Evolutionary conservation across 2,113 vertebrate genomes (phyloP).

Genomic region (Rhagologus leucostigma): DNA sequence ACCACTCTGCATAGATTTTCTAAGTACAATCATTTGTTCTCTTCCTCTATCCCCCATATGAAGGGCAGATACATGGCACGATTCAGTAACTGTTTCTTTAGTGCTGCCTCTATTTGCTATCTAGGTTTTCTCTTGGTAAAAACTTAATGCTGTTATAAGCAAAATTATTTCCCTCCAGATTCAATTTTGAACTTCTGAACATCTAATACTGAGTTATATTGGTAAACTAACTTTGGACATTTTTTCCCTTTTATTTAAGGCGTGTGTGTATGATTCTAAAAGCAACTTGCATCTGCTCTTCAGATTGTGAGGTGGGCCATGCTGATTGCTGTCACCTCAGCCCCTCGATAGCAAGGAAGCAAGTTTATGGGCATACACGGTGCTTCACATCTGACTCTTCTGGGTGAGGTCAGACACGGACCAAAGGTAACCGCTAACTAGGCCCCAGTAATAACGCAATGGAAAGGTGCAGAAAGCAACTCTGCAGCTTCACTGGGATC

Average conservation of each 20-base stretch:
- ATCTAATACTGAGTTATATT: neutral
- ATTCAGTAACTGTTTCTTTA: neutral
- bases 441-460: neutral
- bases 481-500: neutral
- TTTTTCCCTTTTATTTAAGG: neutral
- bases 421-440: neutral
- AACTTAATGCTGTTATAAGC: neutral
- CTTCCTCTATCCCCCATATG: neutral
- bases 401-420: neutral
- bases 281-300: neutral
- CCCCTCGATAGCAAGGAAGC: neutral
- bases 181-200: neutral
- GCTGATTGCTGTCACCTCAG: neutral
- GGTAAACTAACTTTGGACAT: neutral
- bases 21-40: neutral
- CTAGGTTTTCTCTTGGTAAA: neutral
- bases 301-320: neutral
- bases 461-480: neutral
- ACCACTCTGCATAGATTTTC: neutral
- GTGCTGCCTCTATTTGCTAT: neutral
- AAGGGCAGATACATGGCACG: neutral
- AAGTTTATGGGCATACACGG: neutral
- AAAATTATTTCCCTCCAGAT: neutral
- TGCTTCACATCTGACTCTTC: neutral
- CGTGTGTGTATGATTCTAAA: neutral